phyloP scores from a whole-genome alignment of 2,888 invertebrate genomes.

The Scaptomyza tumidula region DNA sequence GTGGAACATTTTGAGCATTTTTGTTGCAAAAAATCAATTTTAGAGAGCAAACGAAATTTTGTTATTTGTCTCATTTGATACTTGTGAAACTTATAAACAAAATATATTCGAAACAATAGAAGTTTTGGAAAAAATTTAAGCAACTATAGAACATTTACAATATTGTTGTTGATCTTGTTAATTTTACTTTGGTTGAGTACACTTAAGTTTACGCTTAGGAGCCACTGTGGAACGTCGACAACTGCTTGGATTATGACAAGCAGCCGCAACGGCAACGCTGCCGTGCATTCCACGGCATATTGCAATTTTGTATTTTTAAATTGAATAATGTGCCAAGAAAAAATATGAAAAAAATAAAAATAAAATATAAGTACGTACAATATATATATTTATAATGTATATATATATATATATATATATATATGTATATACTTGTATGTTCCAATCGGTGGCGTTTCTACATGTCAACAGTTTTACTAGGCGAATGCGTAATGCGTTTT shows the following conservation, averaged over 20 bases:
- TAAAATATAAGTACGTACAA: slow-evolving; percentile 9
- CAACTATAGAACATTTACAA: no score
- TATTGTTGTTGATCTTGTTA: not conserved
- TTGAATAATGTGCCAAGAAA: slow-evolving; percentile 78
- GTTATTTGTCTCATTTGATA: no score
- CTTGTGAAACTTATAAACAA: no score
- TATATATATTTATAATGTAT: slow-evolving; percentile 1
- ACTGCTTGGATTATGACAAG: slow-evolving; percentile 71
- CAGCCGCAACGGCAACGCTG: slow-evolving; percentile 64
- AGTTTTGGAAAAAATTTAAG: no score
- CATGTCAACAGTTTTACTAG: slow-evolving; percentile 18
- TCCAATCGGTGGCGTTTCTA: slow-evolving; percentile 24
- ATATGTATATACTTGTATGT: slow-evolving; percentile 16
- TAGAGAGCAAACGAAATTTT: no score
- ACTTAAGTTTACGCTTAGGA: not conserved
- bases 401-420: not conserved
- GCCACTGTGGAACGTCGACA: slow-evolving; percentile 51
- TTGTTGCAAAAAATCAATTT: not conserved
- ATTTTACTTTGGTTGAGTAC: not conserved
- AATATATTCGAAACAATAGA: no score
- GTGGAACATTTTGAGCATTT: slow-evolving; percentile 24
- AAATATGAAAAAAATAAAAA: slow-evolving; percentile 61
- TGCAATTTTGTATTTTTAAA: slow-evolving; percentile 77
- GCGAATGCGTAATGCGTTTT: slow-evolving; percentile 32
- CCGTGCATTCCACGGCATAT: slow-evolving; percentile 72